Evolutionary conservation across 2,797 vertebrate genomes (phyloP), one percentile per base, ranked within the genome.

Genomic region (Hyperoplus immaculatus): DNA sequence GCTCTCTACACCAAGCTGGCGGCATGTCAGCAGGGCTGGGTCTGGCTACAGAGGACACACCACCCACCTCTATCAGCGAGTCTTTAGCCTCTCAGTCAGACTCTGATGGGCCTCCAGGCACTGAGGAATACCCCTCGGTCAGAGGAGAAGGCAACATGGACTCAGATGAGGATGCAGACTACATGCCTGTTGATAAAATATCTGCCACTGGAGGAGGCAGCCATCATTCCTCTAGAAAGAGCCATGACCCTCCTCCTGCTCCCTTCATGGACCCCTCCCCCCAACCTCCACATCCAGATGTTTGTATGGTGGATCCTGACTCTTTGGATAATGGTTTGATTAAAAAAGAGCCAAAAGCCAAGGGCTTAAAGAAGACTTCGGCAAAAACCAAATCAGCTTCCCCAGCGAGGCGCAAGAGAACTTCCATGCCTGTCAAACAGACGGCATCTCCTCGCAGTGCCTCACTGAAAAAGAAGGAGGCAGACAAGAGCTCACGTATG

Each of bases 261-360:
- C 96, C 97, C 21, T 91, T 96, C 85, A 92, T 96, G 89, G 98
- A 99, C 87, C 97, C 97, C 4, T 93, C 74, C 47, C 98, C 98
- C 12, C 90, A 95, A 9, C 96, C 96, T 18, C 98, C 98, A 55
- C 97, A 92, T 64, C 98, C 98, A 14, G 98, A 99, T 6, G 98
- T 98, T 77, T 99, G 98, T 93, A 99, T 99, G 98, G 97, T 98
- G 59, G 98, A 99, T 86, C 98, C 98, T 0, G 97, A 99, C 68
- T 77, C 96, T 57, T 88, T 98, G 75, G 92, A 93, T 41, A 94
- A 92, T 47, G 95, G 94, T 85, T 81, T 95, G 10, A 73, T 94
- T n/a, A 98, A 97, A 87, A 99, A 98, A 88, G 98, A 98, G 59
- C 39, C 94, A 6, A 99, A 98, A 89, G 84, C 96, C 60, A 97